phyloP scores from a whole-genome alignment of 2,888 invertebrate genomes.

The Entomobrya proxima region DNA sequence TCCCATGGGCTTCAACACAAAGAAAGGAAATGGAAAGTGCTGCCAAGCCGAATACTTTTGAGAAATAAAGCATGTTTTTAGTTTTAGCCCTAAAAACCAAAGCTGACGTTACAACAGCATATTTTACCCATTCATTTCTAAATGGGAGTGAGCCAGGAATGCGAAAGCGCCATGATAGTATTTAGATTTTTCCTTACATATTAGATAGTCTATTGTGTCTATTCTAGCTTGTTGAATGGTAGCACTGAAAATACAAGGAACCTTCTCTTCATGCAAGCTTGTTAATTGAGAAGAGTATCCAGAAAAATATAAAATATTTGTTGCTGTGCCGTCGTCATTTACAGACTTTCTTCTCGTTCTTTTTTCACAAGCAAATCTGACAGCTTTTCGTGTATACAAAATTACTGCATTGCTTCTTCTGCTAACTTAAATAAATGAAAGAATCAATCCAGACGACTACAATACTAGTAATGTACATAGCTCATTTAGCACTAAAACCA shows the following conservation, averaged over 20 bases:
- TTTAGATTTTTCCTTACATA: too few relatives aligned
- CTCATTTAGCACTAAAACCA: not conserved
- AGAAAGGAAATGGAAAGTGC: not conserved
- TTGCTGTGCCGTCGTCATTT: not conserved
- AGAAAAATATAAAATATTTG: not conserved
- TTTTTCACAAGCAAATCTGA: not conserved
- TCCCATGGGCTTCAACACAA: slow-evolving; percentile 24
- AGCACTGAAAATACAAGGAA: not conserved
- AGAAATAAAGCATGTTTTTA: not conserved
- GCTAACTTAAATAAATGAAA: slow-evolving; percentile 30
- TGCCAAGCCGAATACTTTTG: not conserved
- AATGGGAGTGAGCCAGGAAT: too few relatives aligned
- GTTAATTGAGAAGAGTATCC: slow-evolving; percentile 28
- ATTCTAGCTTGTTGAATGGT: not conserved
- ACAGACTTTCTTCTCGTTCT: slow-evolving; percentile 14
- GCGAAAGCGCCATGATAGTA: too few relatives aligned
- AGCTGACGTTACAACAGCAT: too few relatives aligned
- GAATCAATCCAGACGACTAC: slow-evolving; percentile 33
- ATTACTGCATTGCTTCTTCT: not conserved
- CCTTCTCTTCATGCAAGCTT: slow-evolving; percentile 2
- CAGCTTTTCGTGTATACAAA: slow-evolving; percentile 36
- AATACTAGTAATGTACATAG: not conserved
- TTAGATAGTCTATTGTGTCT: too few relatives aligned
- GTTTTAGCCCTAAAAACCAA: too few relatives aligned
- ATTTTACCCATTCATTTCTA: too few relatives aligned